phyloP scores from a whole-genome alignment of 2,888 invertebrate species.

The Conchocele bisecta region DNA sequence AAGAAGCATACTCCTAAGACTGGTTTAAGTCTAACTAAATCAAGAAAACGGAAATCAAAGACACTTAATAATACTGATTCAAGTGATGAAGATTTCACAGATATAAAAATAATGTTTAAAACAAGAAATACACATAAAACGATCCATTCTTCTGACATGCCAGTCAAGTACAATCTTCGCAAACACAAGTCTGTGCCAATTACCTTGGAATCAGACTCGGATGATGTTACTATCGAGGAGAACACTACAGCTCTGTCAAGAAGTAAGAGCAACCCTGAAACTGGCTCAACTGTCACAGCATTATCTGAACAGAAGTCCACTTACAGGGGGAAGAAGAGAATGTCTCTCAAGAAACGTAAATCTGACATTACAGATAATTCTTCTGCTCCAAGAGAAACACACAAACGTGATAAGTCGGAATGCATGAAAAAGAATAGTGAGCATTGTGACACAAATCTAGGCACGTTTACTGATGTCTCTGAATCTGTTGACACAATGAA shows the following conservation, averaged over 20 bases:
- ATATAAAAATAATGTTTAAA: too few species aligned
- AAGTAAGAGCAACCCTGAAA: background rate
- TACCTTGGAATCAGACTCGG: constrained; percentile 2
- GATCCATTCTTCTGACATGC: background rate
- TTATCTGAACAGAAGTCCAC: too few species aligned
- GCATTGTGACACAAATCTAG: too few species aligned
- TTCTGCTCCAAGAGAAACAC: too few species aligned
- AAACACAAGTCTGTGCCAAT: constrained; percentile 30
- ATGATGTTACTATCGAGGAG: background rate
- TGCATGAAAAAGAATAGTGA: too few species aligned
- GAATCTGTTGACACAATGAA: too few species aligned
- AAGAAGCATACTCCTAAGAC: background rate
- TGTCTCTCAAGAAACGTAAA: too few species aligned
- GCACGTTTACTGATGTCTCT: too few species aligned
- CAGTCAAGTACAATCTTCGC: constrained; percentile 19
- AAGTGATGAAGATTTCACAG: background rate
- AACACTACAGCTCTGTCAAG: background rate
- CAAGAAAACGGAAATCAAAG: background rate
- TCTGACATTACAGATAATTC: too few species aligned
- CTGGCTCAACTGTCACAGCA: background rate
- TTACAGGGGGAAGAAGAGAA: too few species aligned
- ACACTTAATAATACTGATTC: background rate
- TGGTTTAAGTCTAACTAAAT: background rate
- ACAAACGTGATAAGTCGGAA: too few species aligned
- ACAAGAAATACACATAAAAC: too few species aligned